A percentile compares a stretch with the other conserved stretches of the same genome.
These are phyloP conservation scores for Acromyrmex charruanus DNA, from an alignment of 1,140 invertebrate species.

Conservation along the genomic window DNA sequence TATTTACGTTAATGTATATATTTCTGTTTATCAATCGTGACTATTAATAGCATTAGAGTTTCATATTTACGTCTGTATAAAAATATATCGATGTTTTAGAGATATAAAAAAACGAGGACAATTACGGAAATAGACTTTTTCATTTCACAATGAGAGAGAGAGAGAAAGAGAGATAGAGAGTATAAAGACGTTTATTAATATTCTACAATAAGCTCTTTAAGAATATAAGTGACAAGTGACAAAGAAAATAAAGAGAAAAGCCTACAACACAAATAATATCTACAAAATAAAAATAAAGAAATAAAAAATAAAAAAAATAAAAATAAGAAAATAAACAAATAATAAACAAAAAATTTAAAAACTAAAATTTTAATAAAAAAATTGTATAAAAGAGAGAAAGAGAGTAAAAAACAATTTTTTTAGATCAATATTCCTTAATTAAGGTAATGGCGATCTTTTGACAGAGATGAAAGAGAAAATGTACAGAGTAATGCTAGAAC, in stretches of 20 bases:
- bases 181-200: too few species aligned
- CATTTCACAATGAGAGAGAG: not conserved
- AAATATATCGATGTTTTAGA: conserved; percentile 36
- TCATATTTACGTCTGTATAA: not conserved
- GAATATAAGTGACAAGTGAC: too few species aligned
- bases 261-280: too few species aligned
- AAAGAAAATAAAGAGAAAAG: too few species aligned
- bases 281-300: too few species aligned
- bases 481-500: not conserved
- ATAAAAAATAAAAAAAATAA: too few species aligned
- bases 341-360: not conserved
- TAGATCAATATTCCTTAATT: conserved; percentile 45
- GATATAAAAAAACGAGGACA: conserved; percentile 2
- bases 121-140: conserved; percentile 32
- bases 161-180: too few species aligned
- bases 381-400: not conserved
- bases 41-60: conserved; percentile 10
- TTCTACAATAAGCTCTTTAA: too few species aligned
- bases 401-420: not conserved
- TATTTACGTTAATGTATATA: not conserved
- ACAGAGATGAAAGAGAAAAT: conserved; percentile 29
- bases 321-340: too few species aligned
- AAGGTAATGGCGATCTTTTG: conserved; percentile 39
- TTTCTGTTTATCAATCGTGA: not conserved
- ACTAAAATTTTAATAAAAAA: too few species aligned